These are phyloP conservation scores for Conops quadrifasciatus DNA, from an alignment of 2,888 invertebrate genomes.

Conservation along the genomic window DNA sequence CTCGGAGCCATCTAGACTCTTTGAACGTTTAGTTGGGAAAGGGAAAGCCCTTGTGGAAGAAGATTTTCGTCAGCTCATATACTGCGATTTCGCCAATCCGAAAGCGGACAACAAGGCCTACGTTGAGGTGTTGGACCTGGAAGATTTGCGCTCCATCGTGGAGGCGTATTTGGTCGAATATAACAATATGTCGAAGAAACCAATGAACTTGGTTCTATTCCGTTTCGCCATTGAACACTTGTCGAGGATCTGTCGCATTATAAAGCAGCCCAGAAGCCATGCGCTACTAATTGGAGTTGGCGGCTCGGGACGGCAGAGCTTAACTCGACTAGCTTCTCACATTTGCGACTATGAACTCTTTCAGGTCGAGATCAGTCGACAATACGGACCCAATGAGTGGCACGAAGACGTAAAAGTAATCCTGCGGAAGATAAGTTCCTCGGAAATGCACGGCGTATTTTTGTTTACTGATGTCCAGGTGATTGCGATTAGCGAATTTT, in stretches of 20 bases:
- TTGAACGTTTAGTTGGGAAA: conserved; percentile 71
- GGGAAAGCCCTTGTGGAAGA: conserved; percentile 72
- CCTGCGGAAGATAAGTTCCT: conserved; percentile 80
- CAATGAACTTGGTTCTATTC: conserved; percentile 93
- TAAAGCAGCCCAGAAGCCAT: conserved; percentile 92
- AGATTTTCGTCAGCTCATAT: conserved; percentile 86
- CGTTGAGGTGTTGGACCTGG: conserved; percentile 86
- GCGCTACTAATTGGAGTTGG: conserved; percentile 90
- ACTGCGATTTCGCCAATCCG: conserved; percentile 94
- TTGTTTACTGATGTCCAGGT: conserved; percentile 91
- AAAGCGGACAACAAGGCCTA: conserved; percentile 90
- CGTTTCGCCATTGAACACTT: conserved; percentile 96
- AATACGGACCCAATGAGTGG: conserved; percentile 86
- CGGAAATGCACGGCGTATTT: conserved; percentile 88
- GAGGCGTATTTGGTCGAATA: conserved; percentile 90
- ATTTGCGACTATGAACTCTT: conserved; percentile 93
- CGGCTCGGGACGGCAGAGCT: conserved; percentile 91
- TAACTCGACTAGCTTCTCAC: conserved; percentile 89
- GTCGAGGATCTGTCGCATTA: conserved; percentile 87
- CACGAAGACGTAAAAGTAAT: conserved; percentile 89
- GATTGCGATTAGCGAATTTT: conserved; percentile 21
- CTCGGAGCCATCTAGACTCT: conserved; percentile 75
- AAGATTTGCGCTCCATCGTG: conserved; percentile 80
- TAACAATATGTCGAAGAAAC: conserved; percentile 95
- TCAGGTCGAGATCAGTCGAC: conserved; percentile 90